Evolutionary conservation across 2,113 vertebrate genomes (phyloP).

Genomic region (Grammomys dolichurus): DNA sequence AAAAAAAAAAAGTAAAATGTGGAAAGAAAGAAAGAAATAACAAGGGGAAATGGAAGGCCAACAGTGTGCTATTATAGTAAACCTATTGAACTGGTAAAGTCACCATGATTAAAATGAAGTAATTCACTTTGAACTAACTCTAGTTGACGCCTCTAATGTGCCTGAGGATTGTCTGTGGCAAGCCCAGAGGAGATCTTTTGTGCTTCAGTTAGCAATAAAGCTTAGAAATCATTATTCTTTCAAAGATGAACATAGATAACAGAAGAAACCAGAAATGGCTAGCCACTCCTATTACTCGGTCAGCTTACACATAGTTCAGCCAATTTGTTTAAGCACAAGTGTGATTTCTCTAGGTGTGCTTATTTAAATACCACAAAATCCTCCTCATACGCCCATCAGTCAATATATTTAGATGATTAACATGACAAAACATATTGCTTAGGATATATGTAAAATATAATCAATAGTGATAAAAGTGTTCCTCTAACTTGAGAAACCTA

Average conservation of each 20-base stretch:
- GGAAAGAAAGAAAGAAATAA: neutral
- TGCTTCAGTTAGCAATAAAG: slow-evolving; percentile 87
- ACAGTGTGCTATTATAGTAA: slow-evolving; percentile 64
- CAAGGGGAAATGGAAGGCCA: slow-evolving; percentile 24
- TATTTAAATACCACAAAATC: slow-evolving; percentile 1
- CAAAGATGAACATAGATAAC: slow-evolving; percentile 80
- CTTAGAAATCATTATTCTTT: slow-evolving; percentile 86
- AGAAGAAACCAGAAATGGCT: slow-evolving; percentile 73
- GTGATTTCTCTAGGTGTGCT: neutral
- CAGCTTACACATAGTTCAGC: neutral
- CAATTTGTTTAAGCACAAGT: neutral
- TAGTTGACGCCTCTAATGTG: slow-evolving; percentile 85
- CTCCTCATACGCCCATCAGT: neutral
- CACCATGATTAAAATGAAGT: slow-evolving; percentile 85
- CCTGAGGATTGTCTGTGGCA: slow-evolving; percentile 86
- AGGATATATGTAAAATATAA: neutral
- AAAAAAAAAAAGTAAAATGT: neutral
- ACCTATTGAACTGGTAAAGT: slow-evolving; percentile 82
- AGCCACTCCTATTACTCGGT: neutral
- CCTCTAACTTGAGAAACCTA: slow-evolving; percentile 36
- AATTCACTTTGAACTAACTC: slow-evolving; percentile 90
- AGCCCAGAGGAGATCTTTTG: slow-evolving; percentile 88
- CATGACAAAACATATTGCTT: neutral
- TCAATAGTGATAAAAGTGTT: slow-evolving; percentile 45
- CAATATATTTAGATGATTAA: neutral